Base-by-base conservation (phyloP, 2,888 invertebrate genomes). In the Rhagonycha fulva region DNA sequence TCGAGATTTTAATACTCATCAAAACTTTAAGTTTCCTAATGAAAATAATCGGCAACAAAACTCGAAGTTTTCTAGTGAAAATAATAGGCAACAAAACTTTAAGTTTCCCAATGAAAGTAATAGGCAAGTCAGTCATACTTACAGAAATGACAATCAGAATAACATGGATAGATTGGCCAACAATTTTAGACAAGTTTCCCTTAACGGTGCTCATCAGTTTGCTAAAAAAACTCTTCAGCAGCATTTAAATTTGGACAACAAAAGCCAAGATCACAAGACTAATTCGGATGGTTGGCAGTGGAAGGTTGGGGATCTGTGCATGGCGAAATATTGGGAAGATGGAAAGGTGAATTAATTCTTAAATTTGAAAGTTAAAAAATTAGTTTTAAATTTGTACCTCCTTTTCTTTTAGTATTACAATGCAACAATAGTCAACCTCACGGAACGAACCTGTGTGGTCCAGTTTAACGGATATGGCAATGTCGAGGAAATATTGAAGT, bases 311-410 rank as follows among this genome's bases (percentile, higher is more conserved):
- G 96, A 96, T 85, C 91, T 93, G 77, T 96, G 96, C 85, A 90
- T 96, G 88, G 97, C 97, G 9, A 95, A 96, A 84, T 97, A 97
- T 88, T 97, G 97, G 97, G 96, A 97, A 87, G 97, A 97, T 88
- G 94, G 94, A 84, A 93, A 93, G 89, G 96, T 95, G 86, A 89
- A 90, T 68, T 14, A 12, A 10, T 62, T 10, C 2, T 14, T 11
- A 10, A 5, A 11, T 24, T 62, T 30, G 19, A 19, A 19, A 19
- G 19, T 19, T 19, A 19, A 19, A 2, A 19, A 19, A 19, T 19
- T 19, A 19, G 19, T 19, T 19, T 19, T 19, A 2, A 19, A 19
- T 19, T 19, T 76, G 72, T 9, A 47, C 67, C 11, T 68, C 19
- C 2, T 80, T 82, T 80, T 76, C 81, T 88, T 87, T 68, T 88